Base-by-base conservation (phyloP, 2,113 vertebrate species). In the Rallus limicola region DNA sequence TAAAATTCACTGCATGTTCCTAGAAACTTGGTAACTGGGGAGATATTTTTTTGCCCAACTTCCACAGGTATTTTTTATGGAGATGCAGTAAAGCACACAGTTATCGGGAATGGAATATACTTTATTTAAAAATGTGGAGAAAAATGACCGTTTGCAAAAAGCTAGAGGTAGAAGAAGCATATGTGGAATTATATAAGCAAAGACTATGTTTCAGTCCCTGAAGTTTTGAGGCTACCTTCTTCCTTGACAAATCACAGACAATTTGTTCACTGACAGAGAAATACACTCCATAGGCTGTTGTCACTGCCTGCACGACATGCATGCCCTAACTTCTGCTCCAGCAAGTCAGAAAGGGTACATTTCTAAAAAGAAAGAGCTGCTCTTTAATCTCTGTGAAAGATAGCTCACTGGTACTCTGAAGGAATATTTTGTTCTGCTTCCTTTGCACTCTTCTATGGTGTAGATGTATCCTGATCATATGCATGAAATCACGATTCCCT, bases 201-300 rank as follows among this genome's bases (percentile, higher is more conserved):
- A 88, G 34, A 10, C 55, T 55, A 9, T 50, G 14, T 70, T 96
- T 93, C 29, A 70, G 79, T 56, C 52, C 55, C 56, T 94, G 38
- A 75, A 65, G 81, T 55, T 81, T n/a, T 93, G 64, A 93, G 85
- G 80, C 50, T 58, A 81, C 20, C 59, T 70, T 83, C 26, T 78
- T 93, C 34, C 55, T 69, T 0, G 0, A 82, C 29, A 88, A 76
- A 93, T 84, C 65, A 79, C n/a, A 79, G 53, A 12, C 34, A 58
- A 76, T 88, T 94, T 89, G 53, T 72, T 94, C 84, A 62, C 50
- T 77, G 69, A 36, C 72, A 93, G 42, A 84, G 62, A 91, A 92
- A 84, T 58, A 40, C 4, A 58, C 34, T 82, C 74, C 68, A 65
- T 0, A 79, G 86, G 58, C 52, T 75, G 19, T 55, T 92, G 55